Conservation (phyloP, 1,140 invertebrate genomes). For the Hetaerina americana region DNA sequence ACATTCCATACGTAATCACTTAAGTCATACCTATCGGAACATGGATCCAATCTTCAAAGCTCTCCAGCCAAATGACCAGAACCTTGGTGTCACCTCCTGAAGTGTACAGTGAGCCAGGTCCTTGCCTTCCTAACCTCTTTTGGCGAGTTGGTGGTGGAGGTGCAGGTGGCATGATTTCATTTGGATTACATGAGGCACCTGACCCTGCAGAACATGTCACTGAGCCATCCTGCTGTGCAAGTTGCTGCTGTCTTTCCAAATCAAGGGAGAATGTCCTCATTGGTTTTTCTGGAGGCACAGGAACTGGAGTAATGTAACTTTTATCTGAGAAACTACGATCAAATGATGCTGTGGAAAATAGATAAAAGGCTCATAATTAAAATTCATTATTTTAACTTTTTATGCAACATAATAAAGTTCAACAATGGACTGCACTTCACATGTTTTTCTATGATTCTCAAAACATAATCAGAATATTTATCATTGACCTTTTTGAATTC, state of each 20-base stretch:
- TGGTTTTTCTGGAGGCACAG: conserved; percentile 3
- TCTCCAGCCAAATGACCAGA: conserved; percentile 89
- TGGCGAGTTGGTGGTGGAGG: neutral
- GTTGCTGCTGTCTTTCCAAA: conserved; percentile 43
- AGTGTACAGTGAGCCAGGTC: neutral
- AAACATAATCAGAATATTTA: no score
- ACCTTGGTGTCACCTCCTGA: conserved; percentile 54
- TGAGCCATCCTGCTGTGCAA: neutral
- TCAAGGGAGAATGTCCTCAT: conserved; percentile 52
- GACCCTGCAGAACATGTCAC: conserved; percentile 27
- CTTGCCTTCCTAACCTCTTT: neutral
- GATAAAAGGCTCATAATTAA: no score
- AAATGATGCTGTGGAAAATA: conserved; percentile 33
- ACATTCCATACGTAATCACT: conserved; percentile 6
- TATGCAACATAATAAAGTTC: no score
- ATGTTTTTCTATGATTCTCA: no score
- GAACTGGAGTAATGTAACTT: neutral
- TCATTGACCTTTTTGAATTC: no score
- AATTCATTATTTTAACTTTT: no score
- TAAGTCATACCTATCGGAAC: conserved; percentile 63
- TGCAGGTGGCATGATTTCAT: neutral
- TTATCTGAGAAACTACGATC: conserved; percentile 41
- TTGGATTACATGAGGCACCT: no score
- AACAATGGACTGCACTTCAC: no score
- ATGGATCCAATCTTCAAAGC: conserved; percentile 78